Evolutionary conservation across 2,797 vertebrate species (phyloP).

Genomic region (Myotis daubentonii): DNA sequence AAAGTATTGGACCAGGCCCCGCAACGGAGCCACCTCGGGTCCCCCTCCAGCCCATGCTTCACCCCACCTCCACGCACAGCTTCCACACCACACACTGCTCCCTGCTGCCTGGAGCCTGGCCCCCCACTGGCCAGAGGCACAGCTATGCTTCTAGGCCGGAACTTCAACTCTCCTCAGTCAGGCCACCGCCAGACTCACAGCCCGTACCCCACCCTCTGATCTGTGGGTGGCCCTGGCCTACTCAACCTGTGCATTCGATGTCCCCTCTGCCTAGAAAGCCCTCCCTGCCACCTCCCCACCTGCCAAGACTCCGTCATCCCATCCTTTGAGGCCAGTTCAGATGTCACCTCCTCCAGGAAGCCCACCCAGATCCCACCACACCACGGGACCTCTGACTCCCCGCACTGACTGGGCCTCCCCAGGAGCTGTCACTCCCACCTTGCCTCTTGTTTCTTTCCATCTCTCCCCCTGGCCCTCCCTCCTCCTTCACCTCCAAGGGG

Average conservation of each 20-base stretch:
- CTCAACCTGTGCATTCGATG: accelerated
- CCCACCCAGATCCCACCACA: not conserved
- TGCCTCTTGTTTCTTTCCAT: not conserved
- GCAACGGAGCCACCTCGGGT: accelerated
- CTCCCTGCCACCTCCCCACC: not conserved
- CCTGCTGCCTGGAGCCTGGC: not conserved
- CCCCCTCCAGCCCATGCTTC: not conserved
- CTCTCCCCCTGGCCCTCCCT: not conserved
- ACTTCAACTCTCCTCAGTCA: not conserved
- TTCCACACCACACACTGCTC: accelerated
- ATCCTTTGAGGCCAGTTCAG: not conserved
- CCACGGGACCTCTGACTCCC: not conserved
- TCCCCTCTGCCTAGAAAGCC: not conserved
- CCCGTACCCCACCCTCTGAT: accelerated
- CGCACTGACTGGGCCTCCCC: not conserved
- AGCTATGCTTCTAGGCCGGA: not conserved
- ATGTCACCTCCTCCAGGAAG: not conserved
- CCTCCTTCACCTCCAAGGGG: not conserved
- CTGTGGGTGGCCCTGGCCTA: too few relatives aligned
- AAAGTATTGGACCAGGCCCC: not conserved
- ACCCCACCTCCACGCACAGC: accelerated
- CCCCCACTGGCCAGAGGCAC: not conserved
- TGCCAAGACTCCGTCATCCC: not conserved
- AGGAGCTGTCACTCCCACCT: not conserved
- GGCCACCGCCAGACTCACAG: not conserved